A percentile compares a stretch with the other conserved stretches of the same genome.
Evolutionary conservation across 2,113 vertebrate species (phyloP).

Genomic region (Dissostichus mawsoni): DNA sequence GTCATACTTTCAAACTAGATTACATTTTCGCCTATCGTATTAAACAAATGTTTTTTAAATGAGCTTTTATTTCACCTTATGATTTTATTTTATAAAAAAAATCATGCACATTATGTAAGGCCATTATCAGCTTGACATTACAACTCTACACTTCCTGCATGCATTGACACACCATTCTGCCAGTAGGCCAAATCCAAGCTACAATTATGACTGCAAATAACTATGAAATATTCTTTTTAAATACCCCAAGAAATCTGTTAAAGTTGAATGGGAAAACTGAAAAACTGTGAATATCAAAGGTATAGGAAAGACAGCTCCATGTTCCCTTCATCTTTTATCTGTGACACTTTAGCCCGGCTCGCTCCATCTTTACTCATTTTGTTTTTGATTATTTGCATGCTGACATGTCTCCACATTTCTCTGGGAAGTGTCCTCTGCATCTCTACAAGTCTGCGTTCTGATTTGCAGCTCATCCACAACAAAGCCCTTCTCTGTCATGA

Average conservation of each 20-base stretch:
- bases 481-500: conserved; percentile 39
- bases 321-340: background rate
- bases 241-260: background rate
- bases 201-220: too few relatives aligned
- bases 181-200: background rate
- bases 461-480: conserved; percentile 30
- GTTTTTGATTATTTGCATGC: background rate
- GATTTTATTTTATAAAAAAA: background rate
- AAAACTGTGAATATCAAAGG: background rate
- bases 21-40: too few relatives aligned
- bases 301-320: background rate
- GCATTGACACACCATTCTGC: background rate
- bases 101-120: background rate
- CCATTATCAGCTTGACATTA: background rate
- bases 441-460: background rate
- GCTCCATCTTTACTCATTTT: background rate
- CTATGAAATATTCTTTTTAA: background rate
- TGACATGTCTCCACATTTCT: background rate
- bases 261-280: background rate
- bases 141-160: background rate
- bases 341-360: background rate
- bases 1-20: background rate
- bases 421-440: conserved; percentile 2
- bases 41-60: background rate
- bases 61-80: background rate